These are phyloP conservation scores for Clinocottus analis DNA, from an alignment of 2,113 vertebrate species.

Conservation along the genomic window DNA sequence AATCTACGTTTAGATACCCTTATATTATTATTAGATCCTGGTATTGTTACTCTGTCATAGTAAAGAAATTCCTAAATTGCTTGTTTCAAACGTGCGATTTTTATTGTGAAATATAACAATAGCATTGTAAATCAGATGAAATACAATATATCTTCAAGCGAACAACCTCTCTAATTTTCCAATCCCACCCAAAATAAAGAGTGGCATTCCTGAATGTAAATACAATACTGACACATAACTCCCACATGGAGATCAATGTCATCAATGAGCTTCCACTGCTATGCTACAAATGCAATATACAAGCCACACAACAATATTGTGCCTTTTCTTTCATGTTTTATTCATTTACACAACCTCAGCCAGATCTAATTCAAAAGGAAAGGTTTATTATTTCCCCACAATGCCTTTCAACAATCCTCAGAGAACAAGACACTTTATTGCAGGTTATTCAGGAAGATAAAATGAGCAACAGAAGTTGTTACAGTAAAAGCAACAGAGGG, in stretches of 20 bases:
- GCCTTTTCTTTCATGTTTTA: not conserved
- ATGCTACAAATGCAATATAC: constrained; percentile 1
- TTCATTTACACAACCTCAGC: not conserved
- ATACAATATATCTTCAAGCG: not conserved
- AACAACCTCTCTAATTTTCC: not conserved
- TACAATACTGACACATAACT: not conserved
- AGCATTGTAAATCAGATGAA: not conserved
- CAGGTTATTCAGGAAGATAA: not conserved
- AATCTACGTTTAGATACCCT: not conserved
- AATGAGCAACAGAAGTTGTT: constrained; percentile 15
- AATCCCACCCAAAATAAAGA: not conserved
- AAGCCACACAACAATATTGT: not conserved
- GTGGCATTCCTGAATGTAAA: not conserved
- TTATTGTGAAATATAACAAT: not conserved
- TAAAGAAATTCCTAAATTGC: not conserved
- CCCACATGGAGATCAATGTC: constrained; percentile 25
- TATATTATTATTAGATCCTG: not conserved
- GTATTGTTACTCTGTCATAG: not conserved
- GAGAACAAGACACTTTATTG: not conserved
- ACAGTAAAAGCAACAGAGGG: not conserved
- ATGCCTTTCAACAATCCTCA: not conserved
- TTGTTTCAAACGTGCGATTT: not conserved
- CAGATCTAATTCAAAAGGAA: not conserved
- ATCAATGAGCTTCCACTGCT: constrained; percentile 1
- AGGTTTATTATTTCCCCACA: not conserved